These are phyloP conservation scores for Sciurus carolinensis DNA, from an alignment of 2,797 vertebrate genomes.

Conservation along the genomic window DNA sequence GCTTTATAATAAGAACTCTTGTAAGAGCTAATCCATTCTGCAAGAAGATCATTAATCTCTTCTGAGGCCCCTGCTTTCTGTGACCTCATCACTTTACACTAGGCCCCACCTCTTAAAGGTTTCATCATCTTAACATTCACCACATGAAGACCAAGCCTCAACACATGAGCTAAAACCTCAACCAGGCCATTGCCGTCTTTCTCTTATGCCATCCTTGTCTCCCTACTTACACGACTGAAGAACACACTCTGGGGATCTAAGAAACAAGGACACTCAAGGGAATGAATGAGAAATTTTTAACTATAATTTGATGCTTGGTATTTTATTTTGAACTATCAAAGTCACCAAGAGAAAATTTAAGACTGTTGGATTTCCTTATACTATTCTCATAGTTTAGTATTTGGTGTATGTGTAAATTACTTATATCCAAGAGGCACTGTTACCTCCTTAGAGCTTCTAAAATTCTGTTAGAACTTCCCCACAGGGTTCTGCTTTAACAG, in stretches of 20 bases:
- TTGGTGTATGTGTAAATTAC: not conserved
- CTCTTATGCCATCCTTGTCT: not conserved
- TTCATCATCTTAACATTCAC: not conserved
- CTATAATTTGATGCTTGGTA: not conserved
- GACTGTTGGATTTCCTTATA: not conserved
- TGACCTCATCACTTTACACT: too few relatives aligned
- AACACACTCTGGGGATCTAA: not conserved
- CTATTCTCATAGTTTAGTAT: not conserved
- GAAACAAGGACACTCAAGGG: not conserved
- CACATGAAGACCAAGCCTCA: too few relatives aligned
- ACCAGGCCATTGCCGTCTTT: too few relatives aligned
- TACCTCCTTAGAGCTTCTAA: not conserved
- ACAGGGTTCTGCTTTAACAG: not conserved
- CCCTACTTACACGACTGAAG: not conserved
- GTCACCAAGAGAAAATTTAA: not conserved
- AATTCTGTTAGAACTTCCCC: not conserved
- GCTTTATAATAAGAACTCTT: not conserved
- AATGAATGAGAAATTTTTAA: not conserved
- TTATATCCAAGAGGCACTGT: not conserved
- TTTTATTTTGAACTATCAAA: not conserved
- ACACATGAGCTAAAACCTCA: not conserved
- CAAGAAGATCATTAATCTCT: not conserved
- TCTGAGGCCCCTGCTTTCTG: not conserved
- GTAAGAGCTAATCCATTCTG: not conserved
- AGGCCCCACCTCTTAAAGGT: not conserved